A percentile compares a stretch with the other conserved stretches of the same genome.
These are phyloP conservation scores for Neolamprologus modestus DNA, from an alignment of 2,113 vertebrate genomes.

Conservation along the genomic window DNA sequence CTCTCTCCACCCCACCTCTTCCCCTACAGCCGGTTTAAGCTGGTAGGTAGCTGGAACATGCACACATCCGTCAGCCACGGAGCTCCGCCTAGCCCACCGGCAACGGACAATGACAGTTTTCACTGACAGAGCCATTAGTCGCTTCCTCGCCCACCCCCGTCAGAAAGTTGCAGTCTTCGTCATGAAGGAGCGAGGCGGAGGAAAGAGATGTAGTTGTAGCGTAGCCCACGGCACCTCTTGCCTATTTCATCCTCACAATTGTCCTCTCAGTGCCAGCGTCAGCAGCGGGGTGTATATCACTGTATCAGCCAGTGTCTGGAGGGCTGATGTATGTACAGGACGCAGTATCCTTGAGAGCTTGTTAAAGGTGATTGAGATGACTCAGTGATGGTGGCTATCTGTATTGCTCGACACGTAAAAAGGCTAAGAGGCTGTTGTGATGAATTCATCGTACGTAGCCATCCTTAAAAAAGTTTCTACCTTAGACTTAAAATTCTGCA, in stretches of 20 bases:
- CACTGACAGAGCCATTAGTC: constrained; percentile 60
- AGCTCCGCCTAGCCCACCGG: constrained; percentile 36
- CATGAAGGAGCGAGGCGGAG: neutral
- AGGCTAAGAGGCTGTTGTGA: constrained; percentile 14
- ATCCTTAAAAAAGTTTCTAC: neutral
- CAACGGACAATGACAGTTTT: constrained; percentile 50
- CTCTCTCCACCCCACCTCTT: neutral
- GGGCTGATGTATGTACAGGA: constrained; percentile 59
- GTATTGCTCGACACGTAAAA: constrained; percentile 11
- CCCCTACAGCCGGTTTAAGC: neutral
- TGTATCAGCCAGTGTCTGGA: constrained; percentile 14
- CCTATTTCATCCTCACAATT: constrained; percentile 28
- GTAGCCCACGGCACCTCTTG: constrained; percentile 39
- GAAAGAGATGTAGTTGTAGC: constrained; percentile 41
- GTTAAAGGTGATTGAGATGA: constrained; percentile 67
- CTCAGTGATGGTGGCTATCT: constrained; percentile 12
- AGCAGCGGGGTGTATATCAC: constrained; percentile 29
- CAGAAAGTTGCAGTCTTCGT: constrained; percentile 24
- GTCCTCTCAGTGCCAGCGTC: constrained; percentile 8
- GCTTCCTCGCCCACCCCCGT: neutral
- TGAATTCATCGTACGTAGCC: neutral
- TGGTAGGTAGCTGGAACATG: constrained; percentile 26
- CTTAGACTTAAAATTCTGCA: neutral
- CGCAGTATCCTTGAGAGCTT: constrained; percentile 62
- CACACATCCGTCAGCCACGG: constrained; percentile 46